Evolutionary conservation across 2,888 invertebrate genomes (phyloP), one percentile per base, ranked within the genome.

Genomic region (Cephus pulcher): DNA sequence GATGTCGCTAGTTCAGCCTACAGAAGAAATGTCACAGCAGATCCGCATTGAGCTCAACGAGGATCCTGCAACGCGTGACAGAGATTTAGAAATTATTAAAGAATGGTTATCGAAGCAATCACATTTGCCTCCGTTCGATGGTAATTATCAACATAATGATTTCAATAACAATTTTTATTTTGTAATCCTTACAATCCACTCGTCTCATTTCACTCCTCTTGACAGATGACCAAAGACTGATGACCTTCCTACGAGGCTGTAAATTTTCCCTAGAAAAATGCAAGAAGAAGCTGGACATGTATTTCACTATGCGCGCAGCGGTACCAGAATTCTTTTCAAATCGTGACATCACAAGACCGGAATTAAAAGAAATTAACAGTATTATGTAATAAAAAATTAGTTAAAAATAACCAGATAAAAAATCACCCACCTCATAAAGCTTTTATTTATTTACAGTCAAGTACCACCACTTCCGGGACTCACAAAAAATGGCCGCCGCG

Each of bases 211-310:
- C 3, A 32, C 74, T 76, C 78, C 76, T 89, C 84, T 81, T 88
- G 89, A 1, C 91, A 96, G 96, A 97, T 92, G 97, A 97, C 91
- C 93, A 94, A 85, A 94, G 96, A 79, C 92, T 97, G 83, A 94
- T 96, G 93, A 96, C 96, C 78, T 97, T 97, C 92, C 94, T 97
- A 81, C 94, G 97, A 23, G 96, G 97, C 35, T 96, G 96, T 92
- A 97, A 97, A 92, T 97, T 97, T 92, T 97, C 97, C 77, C 90
- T 97, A 90, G 97, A 97, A 92, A 96, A 96, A 92, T 95, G 96
- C 90, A 97, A 97, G 92, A 94, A 94, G 88, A 97, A 97, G 92
- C 92, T 97, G 88, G 97, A 97, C 91, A 96, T 97, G 96, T 97
- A 96, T 92, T 97, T 96, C 91, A 97, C 97, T 12, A 96, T 97